These are phyloP conservation scores for Acipenser transmontanus DNA, from an alignment of 2,797 vertebrate genomes.

Conservation along the genomic window DNA sequence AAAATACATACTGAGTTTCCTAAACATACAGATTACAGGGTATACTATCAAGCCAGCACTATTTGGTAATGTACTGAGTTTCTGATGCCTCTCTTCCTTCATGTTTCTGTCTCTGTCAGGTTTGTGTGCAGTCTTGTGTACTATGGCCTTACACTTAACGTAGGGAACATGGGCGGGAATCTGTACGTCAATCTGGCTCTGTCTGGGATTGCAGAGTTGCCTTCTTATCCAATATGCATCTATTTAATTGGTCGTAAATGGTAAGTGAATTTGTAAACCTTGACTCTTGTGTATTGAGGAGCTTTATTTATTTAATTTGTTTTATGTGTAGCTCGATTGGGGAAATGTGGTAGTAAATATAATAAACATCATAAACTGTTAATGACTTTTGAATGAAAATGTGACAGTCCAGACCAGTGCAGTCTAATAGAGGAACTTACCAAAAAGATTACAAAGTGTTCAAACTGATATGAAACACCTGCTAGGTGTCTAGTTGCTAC, in stretches of 20 bases:
- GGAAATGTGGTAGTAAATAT: no score
- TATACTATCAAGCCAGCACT: no score
- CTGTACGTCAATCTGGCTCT: constrained; percentile 66
- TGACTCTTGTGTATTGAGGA: background rate
- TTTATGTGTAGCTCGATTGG: background rate
- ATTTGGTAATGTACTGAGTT: no score
- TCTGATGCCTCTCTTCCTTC: background rate
- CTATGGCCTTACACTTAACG: constrained; percentile 66
- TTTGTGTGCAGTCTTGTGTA: constrained; percentile 74
- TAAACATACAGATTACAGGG: no score
- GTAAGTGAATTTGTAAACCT: constrained; percentile 39
- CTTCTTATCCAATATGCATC: constrained; percentile 65
- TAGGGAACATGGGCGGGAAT: constrained; percentile 59
- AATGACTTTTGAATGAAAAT: no score
- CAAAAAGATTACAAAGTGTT: no score
- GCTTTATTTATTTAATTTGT: background rate
- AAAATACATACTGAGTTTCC: no score
- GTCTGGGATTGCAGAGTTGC: constrained; percentile 66
- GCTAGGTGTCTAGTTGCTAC: no score
- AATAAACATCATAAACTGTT: no score
- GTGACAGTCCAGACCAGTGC: no score
- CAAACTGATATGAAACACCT: no score
- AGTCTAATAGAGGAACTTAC: no score
- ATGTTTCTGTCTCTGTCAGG: constrained; percentile 36
- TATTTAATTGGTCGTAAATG: constrained; percentile 64